Conservation (phyloP, 2,888 invertebrate genomes). For the Mesoligia furuncula region DNA sequence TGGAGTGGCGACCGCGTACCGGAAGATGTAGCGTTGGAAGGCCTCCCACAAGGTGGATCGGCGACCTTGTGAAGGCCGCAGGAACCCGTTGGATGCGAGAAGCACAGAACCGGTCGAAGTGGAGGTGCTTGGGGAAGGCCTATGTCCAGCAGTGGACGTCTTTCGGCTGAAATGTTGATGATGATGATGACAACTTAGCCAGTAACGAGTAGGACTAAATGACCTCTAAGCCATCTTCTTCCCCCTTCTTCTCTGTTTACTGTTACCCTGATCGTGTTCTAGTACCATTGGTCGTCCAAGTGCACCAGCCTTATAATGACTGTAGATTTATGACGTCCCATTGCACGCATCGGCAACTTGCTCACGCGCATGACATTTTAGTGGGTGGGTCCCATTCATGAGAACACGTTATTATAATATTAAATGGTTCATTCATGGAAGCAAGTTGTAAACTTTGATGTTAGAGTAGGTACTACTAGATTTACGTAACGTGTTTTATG, state of each 20-base stretch:
- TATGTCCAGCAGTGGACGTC: too few species aligned
- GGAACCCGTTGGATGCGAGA: too few species aligned
- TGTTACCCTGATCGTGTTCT: neutral
- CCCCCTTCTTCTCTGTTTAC: neutral
- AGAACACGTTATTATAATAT: constrained; percentile 56
- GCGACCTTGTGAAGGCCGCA: too few species aligned
- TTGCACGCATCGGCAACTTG: constrained; percentile 33
- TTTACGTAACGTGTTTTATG: constrained; percentile 11
- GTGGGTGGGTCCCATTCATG: constrained; percentile 50
- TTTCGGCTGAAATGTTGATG: too few species aligned
- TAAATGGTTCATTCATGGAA: constrained; percentile 46
- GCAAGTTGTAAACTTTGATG: constrained; percentile 9
- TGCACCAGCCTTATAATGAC: neutral
- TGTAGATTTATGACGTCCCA: constrained; percentile 21
- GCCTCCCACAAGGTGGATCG: too few species aligned
- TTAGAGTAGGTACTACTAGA: neutral
- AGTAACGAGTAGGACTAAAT: too few species aligned
- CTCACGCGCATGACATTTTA: constrained; percentile 41
- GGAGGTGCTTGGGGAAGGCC: too few species aligned
- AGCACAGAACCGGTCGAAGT: too few species aligned
- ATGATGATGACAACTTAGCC: too few species aligned
- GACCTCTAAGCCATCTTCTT: too few species aligned
- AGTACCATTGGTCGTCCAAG: neutral
- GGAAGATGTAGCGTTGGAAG: too few species aligned
- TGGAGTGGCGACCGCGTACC: too few species aligned